A percentile compares a stretch with the other conserved stretches of the same genome.
phyloP scores from a whole-genome alignment of 2,888 invertebrate genomes.

The Apotomis betuletana region DNA sequence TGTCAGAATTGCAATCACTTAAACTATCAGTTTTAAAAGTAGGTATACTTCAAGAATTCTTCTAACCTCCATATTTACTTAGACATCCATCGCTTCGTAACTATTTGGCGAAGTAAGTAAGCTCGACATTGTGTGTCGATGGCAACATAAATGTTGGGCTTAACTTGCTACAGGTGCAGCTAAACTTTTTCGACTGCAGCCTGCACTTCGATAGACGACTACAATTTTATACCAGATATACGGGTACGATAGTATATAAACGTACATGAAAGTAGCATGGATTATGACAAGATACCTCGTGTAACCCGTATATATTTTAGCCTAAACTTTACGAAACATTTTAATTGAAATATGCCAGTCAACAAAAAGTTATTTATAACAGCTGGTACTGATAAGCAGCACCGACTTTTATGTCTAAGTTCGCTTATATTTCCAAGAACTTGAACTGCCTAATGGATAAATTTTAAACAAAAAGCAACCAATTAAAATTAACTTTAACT shows the following conservation, averaged over 20 bases:
- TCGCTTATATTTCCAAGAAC: too few species aligned
- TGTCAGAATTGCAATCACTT: too few species aligned
- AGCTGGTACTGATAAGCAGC: not conserved
- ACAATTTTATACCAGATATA: slow-evolving; percentile 19
- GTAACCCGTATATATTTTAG: not conserved
- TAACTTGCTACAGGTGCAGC: slow-evolving; percentile 34
- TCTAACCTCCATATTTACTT: not conserved
- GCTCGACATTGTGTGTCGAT: slow-evolving; percentile 35
- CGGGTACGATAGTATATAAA: not conserved
- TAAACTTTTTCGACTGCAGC: slow-evolving; percentile 31
- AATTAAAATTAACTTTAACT: not conserved
- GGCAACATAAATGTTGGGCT: slow-evolving; percentile 33
- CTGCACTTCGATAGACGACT: slow-evolving; percentile 27
- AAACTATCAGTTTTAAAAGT: not conserved
- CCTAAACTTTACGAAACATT: not conserved
- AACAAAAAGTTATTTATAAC: too few species aligned
- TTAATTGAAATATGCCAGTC: not conserved
- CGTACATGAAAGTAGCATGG: not conserved
- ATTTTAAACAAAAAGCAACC: not conserved
- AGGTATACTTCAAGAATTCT: not conserved
- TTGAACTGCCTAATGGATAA: too few species aligned
- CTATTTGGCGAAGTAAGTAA: slow-evolving; percentile 8
- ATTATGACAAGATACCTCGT: not conserved
- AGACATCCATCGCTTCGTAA: not conserved
- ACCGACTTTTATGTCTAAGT: too few species aligned